A percentile compares a stretch with the other conserved stretches of the same genome.
Conservation (phyloP, 2,888 invertebrate species). For the Leptopilina drosophilae region DNA sequence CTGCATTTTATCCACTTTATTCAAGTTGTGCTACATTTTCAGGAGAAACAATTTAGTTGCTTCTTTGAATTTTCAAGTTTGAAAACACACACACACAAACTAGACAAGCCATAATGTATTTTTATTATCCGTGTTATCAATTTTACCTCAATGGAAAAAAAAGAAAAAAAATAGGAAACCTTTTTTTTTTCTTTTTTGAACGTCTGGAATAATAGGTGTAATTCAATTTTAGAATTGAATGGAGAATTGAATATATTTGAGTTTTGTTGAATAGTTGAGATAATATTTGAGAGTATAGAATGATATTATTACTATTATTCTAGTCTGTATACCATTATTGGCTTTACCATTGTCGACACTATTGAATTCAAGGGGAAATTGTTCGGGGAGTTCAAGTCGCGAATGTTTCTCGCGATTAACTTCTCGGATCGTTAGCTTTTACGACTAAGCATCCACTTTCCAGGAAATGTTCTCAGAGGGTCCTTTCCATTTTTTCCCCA, state of each 20-base stretch:
- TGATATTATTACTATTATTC: constrained; percentile 44
- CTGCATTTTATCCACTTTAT: constrained; percentile 3
- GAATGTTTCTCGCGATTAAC: constrained; percentile 57
- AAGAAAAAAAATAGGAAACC: no score
- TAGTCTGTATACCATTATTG: constrained; percentile 50
- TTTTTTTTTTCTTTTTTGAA: no score
- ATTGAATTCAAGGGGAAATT: constrained; percentile 54
- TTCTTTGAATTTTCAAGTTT: constrained; percentile 5
- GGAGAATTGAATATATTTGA: not conserved
- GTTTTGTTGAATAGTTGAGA: constrained; percentile 5
- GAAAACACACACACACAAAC: not conserved
- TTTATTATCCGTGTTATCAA: no score
- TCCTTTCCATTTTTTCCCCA: not conserved
- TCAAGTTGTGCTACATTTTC: constrained; percentile 1
- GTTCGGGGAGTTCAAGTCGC: constrained; percentile 52
- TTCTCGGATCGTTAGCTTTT: constrained; percentile 59
- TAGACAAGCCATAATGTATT: no score
- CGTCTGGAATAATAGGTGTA: no score
- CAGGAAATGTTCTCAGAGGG: constrained; percentile 48
- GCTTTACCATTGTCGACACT: constrained; percentile 52
- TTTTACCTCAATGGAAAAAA: no score
- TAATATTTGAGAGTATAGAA: constrained; percentile 43
- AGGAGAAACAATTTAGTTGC: constrained; percentile 4
- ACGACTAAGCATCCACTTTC: constrained; percentile 52
- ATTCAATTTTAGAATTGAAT: no score